Evolutionary conservation across 2,888 invertebrate genomes (phyloP).

Genomic region (Timema podura): DNA sequence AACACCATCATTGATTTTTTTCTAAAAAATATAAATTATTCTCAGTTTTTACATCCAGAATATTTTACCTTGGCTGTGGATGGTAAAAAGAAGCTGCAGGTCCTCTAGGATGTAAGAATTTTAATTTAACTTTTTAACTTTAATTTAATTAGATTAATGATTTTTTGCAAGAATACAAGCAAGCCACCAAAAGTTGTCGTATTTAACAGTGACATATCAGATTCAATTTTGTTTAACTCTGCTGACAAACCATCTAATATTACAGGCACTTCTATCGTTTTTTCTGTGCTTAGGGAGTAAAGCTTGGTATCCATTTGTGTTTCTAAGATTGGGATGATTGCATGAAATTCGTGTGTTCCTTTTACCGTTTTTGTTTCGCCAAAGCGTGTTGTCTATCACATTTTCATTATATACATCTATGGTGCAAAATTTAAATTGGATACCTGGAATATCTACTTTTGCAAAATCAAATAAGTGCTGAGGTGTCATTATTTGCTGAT

Average conservation of each 20-base stretch:
- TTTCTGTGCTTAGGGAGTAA: neutral
- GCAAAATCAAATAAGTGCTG: neutral
- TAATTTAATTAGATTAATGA: neutral
- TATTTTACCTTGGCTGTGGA: neutral
- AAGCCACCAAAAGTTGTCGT: constrained; percentile 8
- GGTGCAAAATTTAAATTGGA: constrained; percentile 8
- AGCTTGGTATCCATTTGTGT: neutral
- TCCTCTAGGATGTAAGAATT: neutral
- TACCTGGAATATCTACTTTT: constrained; percentile 7
- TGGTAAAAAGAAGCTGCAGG: constrained; percentile 3
- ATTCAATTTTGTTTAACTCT: neutral
- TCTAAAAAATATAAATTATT: too few relatives aligned
- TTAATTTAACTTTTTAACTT: too few relatives aligned
- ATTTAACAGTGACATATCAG: neutral
- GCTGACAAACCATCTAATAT: neutral
- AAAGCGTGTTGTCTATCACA: neutral
- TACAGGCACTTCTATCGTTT: constrained; percentile 3
- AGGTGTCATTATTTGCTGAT: neutral
- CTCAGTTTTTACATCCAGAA: constrained; percentile 1
- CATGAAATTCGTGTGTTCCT: neutral
- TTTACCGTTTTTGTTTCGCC: neutral
- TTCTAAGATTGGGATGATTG: constrained; percentile 8
- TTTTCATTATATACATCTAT: constrained; percentile 1
- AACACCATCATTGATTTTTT: too few relatives aligned
- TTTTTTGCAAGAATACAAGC: constrained; percentile 5